phyloP scores from a whole-genome alignment of 2,113 vertebrate species.

The Desmodus rotundus region DNA sequence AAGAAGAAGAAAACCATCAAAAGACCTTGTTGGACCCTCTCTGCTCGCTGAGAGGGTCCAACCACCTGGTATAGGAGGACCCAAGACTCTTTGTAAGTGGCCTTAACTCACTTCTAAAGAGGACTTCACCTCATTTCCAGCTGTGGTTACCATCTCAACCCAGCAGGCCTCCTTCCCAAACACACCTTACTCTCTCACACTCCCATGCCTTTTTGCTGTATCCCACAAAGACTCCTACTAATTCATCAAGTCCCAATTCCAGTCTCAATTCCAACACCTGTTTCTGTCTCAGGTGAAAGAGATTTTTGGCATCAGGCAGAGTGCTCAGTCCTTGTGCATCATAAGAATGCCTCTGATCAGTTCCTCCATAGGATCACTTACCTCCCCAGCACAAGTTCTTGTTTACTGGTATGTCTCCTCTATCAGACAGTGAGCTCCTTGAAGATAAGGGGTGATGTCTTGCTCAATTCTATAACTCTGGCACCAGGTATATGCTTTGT shows the following conservation, averaged over 20 bases:
- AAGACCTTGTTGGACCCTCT: fast-evolving
- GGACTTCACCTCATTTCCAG: background rate
- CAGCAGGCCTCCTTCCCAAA: background rate
- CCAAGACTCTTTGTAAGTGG: background rate
- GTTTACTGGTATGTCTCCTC: background rate
- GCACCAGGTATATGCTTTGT: background rate
- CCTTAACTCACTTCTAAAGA: background rate
- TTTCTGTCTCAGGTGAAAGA: background rate
- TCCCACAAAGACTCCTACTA: background rate
- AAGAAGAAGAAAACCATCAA: background rate
- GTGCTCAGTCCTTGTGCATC: background rate
- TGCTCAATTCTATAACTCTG: background rate
- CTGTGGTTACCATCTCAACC: fast-evolving
- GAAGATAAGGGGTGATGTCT: background rate
- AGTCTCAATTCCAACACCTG: background rate
- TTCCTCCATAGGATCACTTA: background rate
- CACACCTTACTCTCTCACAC: background rate
- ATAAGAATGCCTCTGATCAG: background rate
- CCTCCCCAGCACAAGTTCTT: background rate
- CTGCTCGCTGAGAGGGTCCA: background rate
- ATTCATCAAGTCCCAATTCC: background rate
- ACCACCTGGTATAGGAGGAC: background rate
- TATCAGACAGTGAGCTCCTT: background rate
- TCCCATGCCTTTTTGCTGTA: background rate
- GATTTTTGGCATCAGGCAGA: background rate